phyloP scores from a whole-genome alignment of 1,140 invertebrate species.

The Heliconius eleuchia region DNA sequence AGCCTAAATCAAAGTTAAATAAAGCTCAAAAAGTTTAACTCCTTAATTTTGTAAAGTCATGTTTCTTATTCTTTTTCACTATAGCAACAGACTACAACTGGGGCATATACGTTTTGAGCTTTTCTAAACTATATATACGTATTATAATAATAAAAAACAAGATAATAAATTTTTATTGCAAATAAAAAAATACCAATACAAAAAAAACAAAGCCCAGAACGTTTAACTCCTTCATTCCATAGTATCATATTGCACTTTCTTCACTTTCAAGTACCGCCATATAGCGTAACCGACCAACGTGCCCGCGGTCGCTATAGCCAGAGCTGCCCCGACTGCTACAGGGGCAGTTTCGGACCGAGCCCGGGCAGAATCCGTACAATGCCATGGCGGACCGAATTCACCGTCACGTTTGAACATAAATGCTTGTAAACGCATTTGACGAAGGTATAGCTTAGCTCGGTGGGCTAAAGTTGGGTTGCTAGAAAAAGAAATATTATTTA shows the following conservation, averaged over 20 bases:
- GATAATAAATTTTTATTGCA: too few species aligned
- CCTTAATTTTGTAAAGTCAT: too few species aligned
- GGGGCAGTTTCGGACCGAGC: constrained; percentile 91
- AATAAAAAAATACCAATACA: neutral
- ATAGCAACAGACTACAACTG: too few species aligned
- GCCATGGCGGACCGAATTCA: constrained; percentile 82
- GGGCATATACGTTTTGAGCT: too few species aligned
- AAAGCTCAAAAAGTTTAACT: too few species aligned
- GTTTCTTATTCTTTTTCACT: too few species aligned
- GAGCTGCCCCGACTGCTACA: constrained; percentile 92
- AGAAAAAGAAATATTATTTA: constrained; percentile 4
- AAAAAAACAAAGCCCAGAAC: constrained; percentile 47
- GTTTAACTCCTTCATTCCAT: constrained; percentile 86
- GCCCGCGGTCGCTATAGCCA: constrained; percentile 89
- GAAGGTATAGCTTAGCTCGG: constrained; percentile 81
- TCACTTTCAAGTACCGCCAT: constrained; percentile 93
- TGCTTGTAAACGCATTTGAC: constrained; percentile 82
- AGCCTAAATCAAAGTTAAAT: neutral
- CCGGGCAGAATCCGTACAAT: constrained; percentile 79
- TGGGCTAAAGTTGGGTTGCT: constrained; percentile 66
- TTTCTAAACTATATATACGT: too few species aligned
- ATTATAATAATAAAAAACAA: too few species aligned
- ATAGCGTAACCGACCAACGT: constrained; percentile 92
- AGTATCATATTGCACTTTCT: constrained; percentile 95
- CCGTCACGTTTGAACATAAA: constrained; percentile 84